Conservation (phyloP, 2,888 invertebrate genomes). For the Tillus elongatus region DNA sequence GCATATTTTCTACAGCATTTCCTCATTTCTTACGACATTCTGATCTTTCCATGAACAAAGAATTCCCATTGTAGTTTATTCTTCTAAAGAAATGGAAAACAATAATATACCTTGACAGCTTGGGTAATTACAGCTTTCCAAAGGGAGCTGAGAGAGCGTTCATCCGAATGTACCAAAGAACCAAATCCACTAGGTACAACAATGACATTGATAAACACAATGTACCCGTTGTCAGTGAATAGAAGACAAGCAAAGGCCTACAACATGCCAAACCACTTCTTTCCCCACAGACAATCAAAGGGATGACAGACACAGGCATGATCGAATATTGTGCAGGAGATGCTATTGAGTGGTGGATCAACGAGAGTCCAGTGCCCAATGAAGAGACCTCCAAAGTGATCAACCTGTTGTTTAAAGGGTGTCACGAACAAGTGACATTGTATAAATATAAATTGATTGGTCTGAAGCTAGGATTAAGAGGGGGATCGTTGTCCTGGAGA, state of each 20-base stretch:
- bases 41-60: too few relatives aligned
- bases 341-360: background rate
- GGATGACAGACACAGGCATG: conserved; percentile 4
- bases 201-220: too few relatives aligned
- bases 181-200: too few relatives aligned
- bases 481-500: conserved; percentile 1
- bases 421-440: background rate
- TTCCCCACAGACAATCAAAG: background rate
- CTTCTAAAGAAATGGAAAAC: too few relatives aligned
- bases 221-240: background rate
- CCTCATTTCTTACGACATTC: too few relatives aligned
- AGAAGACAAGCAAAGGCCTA: background rate
- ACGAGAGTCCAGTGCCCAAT: background rate
- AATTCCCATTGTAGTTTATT: too few relatives aligned
- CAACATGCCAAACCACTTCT: background rate
- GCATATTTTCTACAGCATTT: too few relatives aligned
- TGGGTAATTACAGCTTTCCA: too few relatives aligned
- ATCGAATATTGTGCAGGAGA: conserved; percentile 1
- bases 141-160: too few relatives aligned
- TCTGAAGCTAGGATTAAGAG: background rate
- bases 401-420: background rate
- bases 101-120: too few relatives aligned
- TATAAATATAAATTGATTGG: background rate
- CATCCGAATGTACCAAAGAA: too few relatives aligned
- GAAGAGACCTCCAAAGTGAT: background rate